Evolutionary conservation across 2,888 invertebrate genomes (phyloP).

Genomic region (Alloplasta piceator): DNA sequence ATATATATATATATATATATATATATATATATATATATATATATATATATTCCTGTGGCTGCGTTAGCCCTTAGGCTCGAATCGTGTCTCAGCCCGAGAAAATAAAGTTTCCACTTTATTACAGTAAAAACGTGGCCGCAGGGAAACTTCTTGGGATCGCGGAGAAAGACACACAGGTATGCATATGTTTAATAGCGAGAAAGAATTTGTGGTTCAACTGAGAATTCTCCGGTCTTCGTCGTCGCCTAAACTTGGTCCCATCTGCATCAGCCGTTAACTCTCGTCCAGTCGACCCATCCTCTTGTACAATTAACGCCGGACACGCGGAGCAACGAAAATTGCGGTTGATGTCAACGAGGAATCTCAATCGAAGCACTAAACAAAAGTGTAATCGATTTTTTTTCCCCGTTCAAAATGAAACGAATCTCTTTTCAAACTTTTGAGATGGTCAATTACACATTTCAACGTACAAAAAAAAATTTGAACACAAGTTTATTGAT

Average conservation of each 20-base stretch:
- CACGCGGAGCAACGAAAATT: slow-evolving; percentile 68
- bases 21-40: neutral
- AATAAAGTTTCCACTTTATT: slow-evolving; percentile 79
- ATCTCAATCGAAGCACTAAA: too few species aligned
- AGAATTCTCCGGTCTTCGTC: slow-evolving; percentile 25
- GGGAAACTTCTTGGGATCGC: slow-evolving; percentile 58
- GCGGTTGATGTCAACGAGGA: slow-evolving; percentile 75
- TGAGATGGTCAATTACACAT: too few species aligned
- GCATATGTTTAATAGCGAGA: slow-evolving; percentile 33
- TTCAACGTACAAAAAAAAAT: too few species aligned
- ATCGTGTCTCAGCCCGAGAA: slow-evolving; percentile 67
- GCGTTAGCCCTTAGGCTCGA: slow-evolving; percentile 46
- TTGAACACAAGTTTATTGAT: too few species aligned
- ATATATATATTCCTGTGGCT: slow-evolving; percentile 8
- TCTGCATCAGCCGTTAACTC: slow-evolving; percentile 16
- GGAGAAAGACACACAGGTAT: slow-evolving; percentile 42
- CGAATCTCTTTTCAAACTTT: too few species aligned
- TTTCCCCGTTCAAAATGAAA: too few species aligned
- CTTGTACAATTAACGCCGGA: slow-evolving; percentile 54
- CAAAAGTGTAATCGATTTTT: too few species aligned
- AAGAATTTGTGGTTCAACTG: slow-evolving; percentile 53
- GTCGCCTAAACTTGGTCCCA: slow-evolving; percentile 35
- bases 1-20: slow-evolving; percentile 24
- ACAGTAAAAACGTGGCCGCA: slow-evolving; percentile 61
- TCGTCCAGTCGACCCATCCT: slow-evolving; percentile 6